Evolutionary conservation across 2,888 invertebrate genomes (phyloP).

Genomic region (Dysmachus trigonus): DNA sequence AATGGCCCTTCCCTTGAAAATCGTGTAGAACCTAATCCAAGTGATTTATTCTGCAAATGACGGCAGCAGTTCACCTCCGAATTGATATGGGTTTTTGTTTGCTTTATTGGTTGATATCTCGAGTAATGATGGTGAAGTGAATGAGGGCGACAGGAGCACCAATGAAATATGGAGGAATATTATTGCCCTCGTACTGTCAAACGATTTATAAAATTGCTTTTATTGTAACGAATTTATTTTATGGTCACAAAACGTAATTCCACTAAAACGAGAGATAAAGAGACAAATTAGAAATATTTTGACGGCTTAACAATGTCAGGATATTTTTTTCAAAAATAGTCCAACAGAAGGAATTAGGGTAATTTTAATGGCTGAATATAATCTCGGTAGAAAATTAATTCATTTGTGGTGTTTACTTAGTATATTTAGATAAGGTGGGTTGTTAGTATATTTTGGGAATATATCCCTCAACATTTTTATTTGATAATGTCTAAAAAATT

Average conservation of each 20-base stretch:
- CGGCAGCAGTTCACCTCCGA: not conserved
- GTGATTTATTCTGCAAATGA: constrained; percentile 6
- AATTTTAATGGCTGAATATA: no score
- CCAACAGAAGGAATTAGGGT: not conserved
- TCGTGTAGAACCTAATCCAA: not conserved
- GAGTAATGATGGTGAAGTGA: not conserved
- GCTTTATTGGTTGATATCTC: not conserved
- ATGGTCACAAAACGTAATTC: not conserved
- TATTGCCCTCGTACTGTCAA: not conserved
- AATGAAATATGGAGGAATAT: not conserved
- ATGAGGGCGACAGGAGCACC: not conserved
- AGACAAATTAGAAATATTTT: not conserved
- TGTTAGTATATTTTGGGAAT: no score
- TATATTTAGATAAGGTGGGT: no score
- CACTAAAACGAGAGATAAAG: not conserved
- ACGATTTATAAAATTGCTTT: not conserved
- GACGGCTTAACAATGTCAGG: not conserved
- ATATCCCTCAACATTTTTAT: no score
- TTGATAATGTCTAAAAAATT: no score
- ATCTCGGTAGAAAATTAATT: no score
- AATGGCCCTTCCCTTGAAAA: not conserved
- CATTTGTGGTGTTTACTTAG: no score
- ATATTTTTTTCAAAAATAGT: not conserved
- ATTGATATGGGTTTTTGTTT: not conserved
- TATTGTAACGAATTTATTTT: not conserved